These are phyloP conservation scores for Noctilio leporinus DNA, from an alignment of 2,113 vertebrate genomes.

Conservation along the genomic window DNA sequence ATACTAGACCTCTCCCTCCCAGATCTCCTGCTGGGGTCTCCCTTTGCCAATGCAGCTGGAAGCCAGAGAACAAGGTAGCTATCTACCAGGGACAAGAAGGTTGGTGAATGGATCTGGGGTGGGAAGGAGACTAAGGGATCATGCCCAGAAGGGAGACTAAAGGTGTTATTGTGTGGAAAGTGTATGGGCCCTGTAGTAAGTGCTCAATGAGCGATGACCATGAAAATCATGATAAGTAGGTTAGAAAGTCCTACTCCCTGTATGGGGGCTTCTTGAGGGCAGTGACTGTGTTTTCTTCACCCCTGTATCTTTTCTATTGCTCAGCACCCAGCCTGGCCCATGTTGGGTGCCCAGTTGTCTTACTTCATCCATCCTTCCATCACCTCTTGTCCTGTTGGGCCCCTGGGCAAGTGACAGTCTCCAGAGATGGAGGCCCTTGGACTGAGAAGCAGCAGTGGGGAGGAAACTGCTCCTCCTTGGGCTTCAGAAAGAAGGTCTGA, in stretches of 20 bases:
- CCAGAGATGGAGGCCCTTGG: neutral
- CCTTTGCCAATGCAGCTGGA: neutral
- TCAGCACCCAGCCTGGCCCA: neutral
- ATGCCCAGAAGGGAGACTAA: fast-evolving
- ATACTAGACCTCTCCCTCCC: neutral
- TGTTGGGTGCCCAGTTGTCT: neutral
- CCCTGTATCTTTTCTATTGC: neutral
- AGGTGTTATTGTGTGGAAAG: too few species aligned
- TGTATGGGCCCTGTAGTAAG: too few species aligned
- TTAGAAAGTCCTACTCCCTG: neutral
- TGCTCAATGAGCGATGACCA: neutral
- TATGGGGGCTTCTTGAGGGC: neutral
- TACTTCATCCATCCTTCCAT: neutral
- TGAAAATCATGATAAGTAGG: too few species aligned
- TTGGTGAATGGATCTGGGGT: too few species aligned
- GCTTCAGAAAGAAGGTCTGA: neutral
- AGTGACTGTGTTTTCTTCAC: fast-evolving
- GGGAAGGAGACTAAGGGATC: neutral
- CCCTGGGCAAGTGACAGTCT: neutral
- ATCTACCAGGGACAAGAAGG: neutral
- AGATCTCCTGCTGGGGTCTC: neutral
- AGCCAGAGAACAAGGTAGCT: neutral
- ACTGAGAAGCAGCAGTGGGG: neutral
- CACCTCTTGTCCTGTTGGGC: neutral
- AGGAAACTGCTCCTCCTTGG: neutral